Base-by-base conservation (phyloP, 2,797 vertebrate genomes). In the Amblyopsis hoosieri region DNA sequence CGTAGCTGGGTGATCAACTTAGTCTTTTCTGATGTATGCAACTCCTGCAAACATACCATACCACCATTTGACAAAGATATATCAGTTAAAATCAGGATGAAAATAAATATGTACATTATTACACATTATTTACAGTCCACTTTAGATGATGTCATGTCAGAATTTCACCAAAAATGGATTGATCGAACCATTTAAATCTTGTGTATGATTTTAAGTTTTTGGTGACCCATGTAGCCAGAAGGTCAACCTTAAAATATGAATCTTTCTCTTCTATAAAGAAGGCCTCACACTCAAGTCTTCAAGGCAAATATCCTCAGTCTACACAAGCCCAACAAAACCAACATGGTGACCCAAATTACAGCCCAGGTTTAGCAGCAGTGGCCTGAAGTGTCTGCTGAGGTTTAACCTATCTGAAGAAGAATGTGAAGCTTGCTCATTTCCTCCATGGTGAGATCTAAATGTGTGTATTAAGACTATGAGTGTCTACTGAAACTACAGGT, bases 1-100 rank as follows among this genome's bases (percentile, higher is more conserved):
- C 95, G 94, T 62, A 99, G 89, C 69, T 99, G 97, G 23, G 94
- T 99, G 81, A 99, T 99, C 80, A 98, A 83, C 85, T 96, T 97
- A 1, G 95, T 97, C 91, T 99, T 99, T 88, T 99, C 97, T 78
- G 93, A 88, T 60, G 95, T 96, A 79, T 98, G 96, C 66, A 98
- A 91, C 53, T 99, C 96, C 97, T 99, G 82, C 17, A 80, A 71
- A 80, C n/a, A 85, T 45, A 61, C 47, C 0, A 72, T 42, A 9
- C 37, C 69, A 65, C 70, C 13, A 62, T 59, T 61, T 2, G 10
- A 77, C 8, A 72, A 7, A 56, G 60, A 29, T 29, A 3, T 4
- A 29, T 29, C 23, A 29, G 23, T 29, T 29, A 33, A 17, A 29
- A 23, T 45, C 12, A 14, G 37, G 4, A 13, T n/a, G 7, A 15